These are phyloP conservation scores for Lycia hirtaria DNA, from an alignment of 2,888 invertebrate genomes.

Conservation along the genomic window DNA sequence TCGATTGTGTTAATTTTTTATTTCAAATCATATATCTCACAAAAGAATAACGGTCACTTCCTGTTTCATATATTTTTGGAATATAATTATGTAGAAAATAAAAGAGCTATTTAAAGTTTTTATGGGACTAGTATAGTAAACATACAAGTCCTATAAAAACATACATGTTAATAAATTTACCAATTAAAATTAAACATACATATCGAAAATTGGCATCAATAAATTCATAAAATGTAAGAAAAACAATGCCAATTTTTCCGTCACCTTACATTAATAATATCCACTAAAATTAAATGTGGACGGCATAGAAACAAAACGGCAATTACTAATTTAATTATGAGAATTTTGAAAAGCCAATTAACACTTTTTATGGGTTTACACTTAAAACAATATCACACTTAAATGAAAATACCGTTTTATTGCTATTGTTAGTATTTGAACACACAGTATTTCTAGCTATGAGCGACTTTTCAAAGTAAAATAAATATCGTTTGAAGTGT, in stretches of 20 bases:
- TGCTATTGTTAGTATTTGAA: constrained; percentile 65
- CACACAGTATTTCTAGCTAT: constrained; percentile 64
- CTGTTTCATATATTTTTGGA: not conserved
- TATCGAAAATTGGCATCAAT: constrained; percentile 57
- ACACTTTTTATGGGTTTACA: not conserved
- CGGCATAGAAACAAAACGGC: constrained; percentile 43
- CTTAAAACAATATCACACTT: not conserved
- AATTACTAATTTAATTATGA: not conserved
- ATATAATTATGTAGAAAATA: not conserved
- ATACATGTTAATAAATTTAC: constrained; percentile 60
- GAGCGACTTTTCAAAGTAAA: constrained; percentile 45
- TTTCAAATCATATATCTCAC: no score
- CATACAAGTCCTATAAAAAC: constrained; percentile 51
- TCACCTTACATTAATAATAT: constrained; percentile 65
- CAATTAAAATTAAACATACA: constrained; percentile 65
- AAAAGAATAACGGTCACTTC: no score
- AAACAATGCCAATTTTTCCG: constrained; percentile 58
- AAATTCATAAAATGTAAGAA: constrained; percentile 5
- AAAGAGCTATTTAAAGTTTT: constrained; percentile 35
- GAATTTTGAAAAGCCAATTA: not conserved
- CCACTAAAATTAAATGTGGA: constrained; percentile 48
- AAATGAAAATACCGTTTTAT: constrained; percentile 42
- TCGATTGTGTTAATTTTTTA: no score
- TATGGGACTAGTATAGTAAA: constrained; percentile 26
- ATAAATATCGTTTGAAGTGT: constrained; percentile 9